phyloP scores from a whole-genome alignment of 2,797 vertebrate species.

The Echeneis naucrates region DNA sequence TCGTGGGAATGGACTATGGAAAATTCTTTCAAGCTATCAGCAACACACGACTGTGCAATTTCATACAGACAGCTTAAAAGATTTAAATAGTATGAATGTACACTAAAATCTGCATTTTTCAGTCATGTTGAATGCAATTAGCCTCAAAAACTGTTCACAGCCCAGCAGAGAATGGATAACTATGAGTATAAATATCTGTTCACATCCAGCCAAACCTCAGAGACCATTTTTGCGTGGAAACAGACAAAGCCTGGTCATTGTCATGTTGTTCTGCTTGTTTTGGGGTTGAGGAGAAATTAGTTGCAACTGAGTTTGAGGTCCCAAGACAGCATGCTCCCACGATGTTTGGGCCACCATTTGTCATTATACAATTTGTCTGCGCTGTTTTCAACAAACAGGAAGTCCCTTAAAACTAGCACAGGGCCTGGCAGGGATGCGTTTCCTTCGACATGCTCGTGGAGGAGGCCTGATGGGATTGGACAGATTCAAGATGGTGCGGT shows the following conservation, averaged over 20 bases:
- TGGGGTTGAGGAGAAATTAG: conserved; percentile 80
- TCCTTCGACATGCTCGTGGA: conserved; percentile 60
- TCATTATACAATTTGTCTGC: conserved; percentile 86
- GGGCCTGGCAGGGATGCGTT: conserved; percentile 65
- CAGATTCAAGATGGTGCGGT: conserved; percentile 82
- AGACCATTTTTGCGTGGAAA: conserved; percentile 66
- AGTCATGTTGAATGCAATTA: conserved; percentile 44
- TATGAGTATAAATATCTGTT: conserved; percentile 58
- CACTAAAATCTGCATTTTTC: conserved; percentile 36
- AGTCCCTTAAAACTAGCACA: conserved; percentile 73
- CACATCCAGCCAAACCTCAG: conserved; percentile 74
- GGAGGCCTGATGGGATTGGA: conserved; percentile 78
- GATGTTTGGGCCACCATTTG: conserved; percentile 75
- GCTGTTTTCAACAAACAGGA: conserved; percentile 81
- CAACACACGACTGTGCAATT: conserved; percentile 35
- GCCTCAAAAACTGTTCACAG: conserved; percentile 48
- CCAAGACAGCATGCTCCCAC: conserved; percentile 70
- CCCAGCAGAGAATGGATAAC: conserved; percentile 62
- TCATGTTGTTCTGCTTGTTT: conserved; percentile 81
- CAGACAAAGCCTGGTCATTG: conserved; percentile 79
- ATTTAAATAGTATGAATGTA: no score
- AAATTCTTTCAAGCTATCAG: conserved; percentile 37
- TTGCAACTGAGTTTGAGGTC: conserved; percentile 80
- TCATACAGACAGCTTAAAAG: conserved; percentile 45
- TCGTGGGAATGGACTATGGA: not conserved